Evolutionary conservation across 2,797 vertebrate genomes (phyloP).

Genomic region (Platyrinchus mystaceus): DNA sequence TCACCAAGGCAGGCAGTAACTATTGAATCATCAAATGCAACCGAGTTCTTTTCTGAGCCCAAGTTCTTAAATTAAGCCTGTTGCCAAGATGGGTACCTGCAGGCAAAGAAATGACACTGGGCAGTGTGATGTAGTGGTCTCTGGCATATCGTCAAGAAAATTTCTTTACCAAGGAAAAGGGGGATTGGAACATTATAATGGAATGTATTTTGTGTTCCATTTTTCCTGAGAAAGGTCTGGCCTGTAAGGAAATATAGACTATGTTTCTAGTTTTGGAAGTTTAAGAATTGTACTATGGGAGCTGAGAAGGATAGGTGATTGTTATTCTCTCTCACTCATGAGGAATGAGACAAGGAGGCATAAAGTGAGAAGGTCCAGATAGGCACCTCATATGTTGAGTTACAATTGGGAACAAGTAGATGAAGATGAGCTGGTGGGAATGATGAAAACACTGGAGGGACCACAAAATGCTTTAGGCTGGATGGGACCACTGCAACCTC

Average conservation of each 20-base stretch:
- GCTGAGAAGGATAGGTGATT: not conserved
- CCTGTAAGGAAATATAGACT: fast-evolving
- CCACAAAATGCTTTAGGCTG: not conserved
- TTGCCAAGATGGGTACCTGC: not conserved
- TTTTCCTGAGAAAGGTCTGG: not conserved
- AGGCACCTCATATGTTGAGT: not conserved
- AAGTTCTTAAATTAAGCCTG: not conserved
- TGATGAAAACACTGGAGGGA: not conserved
- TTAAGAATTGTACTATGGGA: not conserved
- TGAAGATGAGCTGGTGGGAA: not conserved
- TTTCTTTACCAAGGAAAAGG: not conserved
- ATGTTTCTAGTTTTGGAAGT: not conserved
- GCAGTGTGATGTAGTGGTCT: not conserved
- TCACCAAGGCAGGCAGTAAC: not conserved
- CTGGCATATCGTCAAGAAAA: not conserved
- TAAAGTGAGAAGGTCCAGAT: not conserved
- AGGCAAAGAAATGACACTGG: not conserved
- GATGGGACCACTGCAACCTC: not conserved
- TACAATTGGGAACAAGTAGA: not conserved
- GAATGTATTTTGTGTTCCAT: not conserved
- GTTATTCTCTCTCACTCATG: not conserved
- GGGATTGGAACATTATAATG: not conserved
- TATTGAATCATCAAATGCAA: not conserved
- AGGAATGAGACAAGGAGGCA: not conserved
- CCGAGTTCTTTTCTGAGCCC: not conserved